These are phyloP conservation scores for Calliphora vicina DNA, from an alignment of 1,140 invertebrate genomes.

Conservation along the genomic window DNA sequence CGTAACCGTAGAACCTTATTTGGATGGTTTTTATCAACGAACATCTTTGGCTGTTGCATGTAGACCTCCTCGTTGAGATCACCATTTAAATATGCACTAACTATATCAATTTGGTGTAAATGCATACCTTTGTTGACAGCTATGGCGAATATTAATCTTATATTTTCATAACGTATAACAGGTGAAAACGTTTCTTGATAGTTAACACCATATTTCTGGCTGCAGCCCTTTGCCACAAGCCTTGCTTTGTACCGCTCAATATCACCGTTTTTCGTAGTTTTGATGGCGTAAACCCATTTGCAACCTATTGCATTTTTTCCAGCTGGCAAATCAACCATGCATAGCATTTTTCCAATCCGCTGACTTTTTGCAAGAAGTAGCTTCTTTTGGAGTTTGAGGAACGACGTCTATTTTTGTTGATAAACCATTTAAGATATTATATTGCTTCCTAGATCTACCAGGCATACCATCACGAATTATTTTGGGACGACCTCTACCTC, in stretches of 20 bases:
- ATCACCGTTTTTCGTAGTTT: constrained; percentile 37
- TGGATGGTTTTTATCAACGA: no score
- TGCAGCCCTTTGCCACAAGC: constrained; percentile 59
- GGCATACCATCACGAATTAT: constrained; percentile 20
- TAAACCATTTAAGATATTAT: constrained; percentile 8
- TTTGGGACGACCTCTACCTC: neutral
- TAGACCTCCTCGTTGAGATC: no score
- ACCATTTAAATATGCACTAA: constrained; percentile 18
- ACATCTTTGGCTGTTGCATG: no score
- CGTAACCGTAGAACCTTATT: no score
- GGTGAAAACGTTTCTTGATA: constrained; percentile 60
- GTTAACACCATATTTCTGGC: constrained; percentile 51
- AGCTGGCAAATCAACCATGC: constrained; percentile 43
- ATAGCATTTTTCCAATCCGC: constrained; percentile 43
- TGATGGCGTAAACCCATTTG: constrained; percentile 47
- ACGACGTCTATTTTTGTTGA: neutral
- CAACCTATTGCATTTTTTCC: constrained; percentile 40
- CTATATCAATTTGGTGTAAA: constrained; percentile 37
- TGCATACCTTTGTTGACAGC: constrained; percentile 13
- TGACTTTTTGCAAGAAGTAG: constrained; percentile 35
- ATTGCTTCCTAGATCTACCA: constrained; percentile 23
- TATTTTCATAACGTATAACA: constrained; percentile 50
- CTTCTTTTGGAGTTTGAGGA: constrained; percentile 38
- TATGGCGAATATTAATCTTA: constrained; percentile 50
- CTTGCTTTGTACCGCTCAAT: constrained; percentile 60